Evolutionary conservation across 2,888 invertebrate genomes (phyloP).

Genomic region (Lepidochrysops patricia): DNA sequence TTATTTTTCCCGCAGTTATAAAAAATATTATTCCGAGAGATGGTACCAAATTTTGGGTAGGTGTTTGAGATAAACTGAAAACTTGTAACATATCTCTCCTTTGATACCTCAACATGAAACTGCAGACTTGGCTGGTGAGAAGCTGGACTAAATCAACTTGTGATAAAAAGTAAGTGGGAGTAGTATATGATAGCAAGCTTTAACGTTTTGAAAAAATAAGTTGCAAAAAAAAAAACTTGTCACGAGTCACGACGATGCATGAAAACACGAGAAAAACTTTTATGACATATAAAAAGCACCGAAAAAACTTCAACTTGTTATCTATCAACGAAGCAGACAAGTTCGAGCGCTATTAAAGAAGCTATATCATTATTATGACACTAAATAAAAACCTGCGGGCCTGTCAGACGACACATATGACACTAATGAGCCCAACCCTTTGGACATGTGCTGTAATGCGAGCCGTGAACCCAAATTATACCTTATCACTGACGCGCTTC

Average conservation of each 20-base stretch:
- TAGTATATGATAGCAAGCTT: no score
- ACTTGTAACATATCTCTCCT: no score
- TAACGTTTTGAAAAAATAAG: no score
- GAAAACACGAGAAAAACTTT: neutral
- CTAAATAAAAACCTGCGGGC: conserved; percentile 27
- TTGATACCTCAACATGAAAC: no score
- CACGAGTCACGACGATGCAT: neutral
- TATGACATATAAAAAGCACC: neutral
- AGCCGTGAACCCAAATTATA: conserved; percentile 53
- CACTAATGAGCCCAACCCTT: conserved; percentile 61
- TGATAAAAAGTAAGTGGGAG: no score
- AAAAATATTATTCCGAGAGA: no score
- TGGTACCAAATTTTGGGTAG: no score
- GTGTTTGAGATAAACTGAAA: no score
- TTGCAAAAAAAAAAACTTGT: neutral
- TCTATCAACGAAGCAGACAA: neutral
- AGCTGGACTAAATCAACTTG: no score
- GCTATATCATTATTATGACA: conserved; percentile 16
- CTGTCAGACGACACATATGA: conserved; percentile 41
- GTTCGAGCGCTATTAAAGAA: conserved; percentile 9
- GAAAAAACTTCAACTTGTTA: neutral
- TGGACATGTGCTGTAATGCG: conserved; percentile 49
- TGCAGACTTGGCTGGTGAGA: no score
- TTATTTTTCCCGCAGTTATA: no score
- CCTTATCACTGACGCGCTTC: conserved; percentile 41